Evolutionary conservation across 64 coral and sea anemone species (phyloP), one percentile per base, ranked within the genome.

Genomic region (Platygyra sinensis): DNA sequence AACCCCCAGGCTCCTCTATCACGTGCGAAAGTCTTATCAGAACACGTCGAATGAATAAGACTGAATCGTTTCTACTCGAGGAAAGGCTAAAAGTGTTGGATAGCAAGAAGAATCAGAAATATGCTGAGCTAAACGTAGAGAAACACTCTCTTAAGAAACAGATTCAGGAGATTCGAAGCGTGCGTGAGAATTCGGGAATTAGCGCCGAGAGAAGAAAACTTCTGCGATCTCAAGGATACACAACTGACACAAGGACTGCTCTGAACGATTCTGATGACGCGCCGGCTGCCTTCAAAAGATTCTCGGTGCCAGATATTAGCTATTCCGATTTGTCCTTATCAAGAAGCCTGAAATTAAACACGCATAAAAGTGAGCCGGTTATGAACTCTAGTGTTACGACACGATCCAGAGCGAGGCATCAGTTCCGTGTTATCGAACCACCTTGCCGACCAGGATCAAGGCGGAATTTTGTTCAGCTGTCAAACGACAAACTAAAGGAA

Each of bases 371-470:
- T 38, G 81, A 51, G 13, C 24, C 32, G 13, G 71, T 51, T 38
- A 51, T 85, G 20, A 52, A 27, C 67, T 27, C 67, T 42, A 24
- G 17, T 20, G 60, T 28, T 39, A 8, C n/a, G 76, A 22, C 62
- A 9, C 28, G 50, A 22, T 69, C 49, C 69, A 78, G 32, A 38
- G 79, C 46, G 59, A 81, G 62, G 54, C 52, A 67, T 67, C 89
- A 52, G 60, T 94, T 80, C 73, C 80, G 93, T 60, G 74, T 86
- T 81, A 94, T 94, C 60, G 80, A 94, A 69, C 93, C 93, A 42
- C 93, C 93, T 13, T 60, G 90, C 69, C 64, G 82, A 18, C 89
- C 74, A 18, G 93, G 93, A 76, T 94, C 93, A 4, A 63, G 88
- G 67, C 61, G 93, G 12, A 90, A 90, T 51, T 94, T 94, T 31